Conservation (phyloP, 2,888 invertebrate species). For the Coenonympha glycerion region DNA sequence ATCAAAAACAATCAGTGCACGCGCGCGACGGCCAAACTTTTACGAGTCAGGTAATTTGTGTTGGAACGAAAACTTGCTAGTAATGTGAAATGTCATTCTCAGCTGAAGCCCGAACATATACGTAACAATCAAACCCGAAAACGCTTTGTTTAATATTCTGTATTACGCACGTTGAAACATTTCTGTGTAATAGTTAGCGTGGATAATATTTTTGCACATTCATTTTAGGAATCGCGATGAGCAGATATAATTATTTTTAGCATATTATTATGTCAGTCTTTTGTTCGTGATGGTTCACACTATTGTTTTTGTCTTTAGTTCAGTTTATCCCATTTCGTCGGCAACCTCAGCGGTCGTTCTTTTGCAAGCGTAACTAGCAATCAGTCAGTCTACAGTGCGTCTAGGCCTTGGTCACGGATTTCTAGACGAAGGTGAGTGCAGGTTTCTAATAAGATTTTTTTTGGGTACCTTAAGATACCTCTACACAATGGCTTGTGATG, state of each 20-base stretch:
- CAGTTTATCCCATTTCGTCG: slow-evolving; percentile 75
- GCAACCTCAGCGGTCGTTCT: slow-evolving; percentile 78
- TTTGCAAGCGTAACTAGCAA: slow-evolving; percentile 76
- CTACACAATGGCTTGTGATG: too few species aligned
- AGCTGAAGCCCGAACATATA: slow-evolving; percentile 71
- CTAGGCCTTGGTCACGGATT: slow-evolving; percentile 80
- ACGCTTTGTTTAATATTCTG: slow-evolving; percentile 39
- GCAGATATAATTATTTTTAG: slow-evolving; percentile 9
- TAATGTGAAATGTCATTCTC: slow-evolving; percentile 76
- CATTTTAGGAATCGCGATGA: slow-evolving; percentile 26
- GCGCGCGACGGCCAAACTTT: slow-evolving; percentile 61
- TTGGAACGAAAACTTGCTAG: slow-evolving; percentile 68
- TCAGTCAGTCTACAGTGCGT: slow-evolving; percentile 77
- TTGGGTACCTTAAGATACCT: too few species aligned
- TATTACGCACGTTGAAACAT: slow-evolving; percentile 34
- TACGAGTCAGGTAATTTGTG: slow-evolving; percentile 65
- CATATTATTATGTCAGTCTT: slow-evolving; percentile 38
- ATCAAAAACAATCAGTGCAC: slow-evolving; percentile 49
- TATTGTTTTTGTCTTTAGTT: slow-evolving; percentile 58
- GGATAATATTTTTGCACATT: slow-evolving; percentile 31
- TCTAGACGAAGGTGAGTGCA: slow-evolving; percentile 79
- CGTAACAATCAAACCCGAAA: slow-evolving; percentile 63
- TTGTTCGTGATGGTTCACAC: slow-evolving; percentile 35
- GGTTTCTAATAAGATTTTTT: not conserved
- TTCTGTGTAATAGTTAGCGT: slow-evolving; percentile 22